Conservation (phyloP, 1,140 invertebrate species). For the Heliconius melpomene region DNA sequence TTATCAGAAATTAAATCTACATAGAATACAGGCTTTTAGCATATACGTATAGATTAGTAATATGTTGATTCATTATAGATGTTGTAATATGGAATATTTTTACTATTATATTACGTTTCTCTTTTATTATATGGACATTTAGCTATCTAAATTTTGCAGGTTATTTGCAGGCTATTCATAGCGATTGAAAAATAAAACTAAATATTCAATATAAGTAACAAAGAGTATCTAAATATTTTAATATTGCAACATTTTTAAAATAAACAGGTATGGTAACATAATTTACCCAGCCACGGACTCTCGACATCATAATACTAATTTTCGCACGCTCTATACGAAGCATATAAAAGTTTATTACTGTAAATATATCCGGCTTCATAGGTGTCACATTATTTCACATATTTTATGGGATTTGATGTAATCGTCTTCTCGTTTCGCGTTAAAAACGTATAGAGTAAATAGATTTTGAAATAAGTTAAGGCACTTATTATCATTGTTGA, state of each 20-base stretch:
- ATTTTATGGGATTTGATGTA: slow-evolving; percentile 42
- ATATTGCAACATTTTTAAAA: not conserved
- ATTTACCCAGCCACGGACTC: not conserved
- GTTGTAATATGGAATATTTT: not conserved
- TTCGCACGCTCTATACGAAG: slow-evolving; percentile 38
- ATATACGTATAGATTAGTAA: not conserved
- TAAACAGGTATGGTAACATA: not conserved
- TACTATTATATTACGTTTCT: too few relatives aligned
- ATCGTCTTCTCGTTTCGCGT: not conserved
- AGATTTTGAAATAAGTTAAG: not conserved
- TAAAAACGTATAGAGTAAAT: not conserved
- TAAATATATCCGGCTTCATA: slow-evolving; percentile 40
- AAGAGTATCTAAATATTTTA: not conserved
- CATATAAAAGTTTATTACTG: slow-evolving; percentile 41
- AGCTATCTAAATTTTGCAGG: too few relatives aligned
- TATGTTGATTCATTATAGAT: not conserved
- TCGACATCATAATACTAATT: slow-evolving; percentile 27
- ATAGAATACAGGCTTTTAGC: slow-evolving; percentile 5
- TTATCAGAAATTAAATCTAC: slow-evolving; percentile 3
- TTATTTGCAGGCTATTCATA: not conserved
- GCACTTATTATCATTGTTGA: not conserved
- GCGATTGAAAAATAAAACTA: not conserved
- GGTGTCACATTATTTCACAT: slow-evolving; percentile 46
- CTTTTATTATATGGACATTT: too few relatives aligned
- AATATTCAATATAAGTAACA: not conserved